phyloP scores from a whole-genome alignment of 2,888 invertebrate species.

The Mamestra brassicae region DNA sequence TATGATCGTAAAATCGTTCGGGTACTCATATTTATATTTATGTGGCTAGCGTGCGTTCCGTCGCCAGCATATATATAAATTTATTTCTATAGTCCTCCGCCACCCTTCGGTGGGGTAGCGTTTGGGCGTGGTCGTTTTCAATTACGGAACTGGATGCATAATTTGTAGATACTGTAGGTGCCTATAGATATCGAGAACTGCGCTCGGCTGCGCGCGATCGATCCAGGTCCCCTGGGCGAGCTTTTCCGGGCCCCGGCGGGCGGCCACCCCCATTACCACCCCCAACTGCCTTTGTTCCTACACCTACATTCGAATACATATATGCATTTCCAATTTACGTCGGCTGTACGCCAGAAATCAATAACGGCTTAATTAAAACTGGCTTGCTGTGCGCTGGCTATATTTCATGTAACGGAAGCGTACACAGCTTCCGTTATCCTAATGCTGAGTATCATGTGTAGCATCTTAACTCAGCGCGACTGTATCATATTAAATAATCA shows the following conservation, averaged over 20 bases:
- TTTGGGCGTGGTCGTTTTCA: constrained; percentile 8
- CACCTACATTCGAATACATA: constrained; percentile 2
- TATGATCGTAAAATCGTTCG: background rate
- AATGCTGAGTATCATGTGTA: constrained; percentile 2
- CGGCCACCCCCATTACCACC: constrained; percentile 1
- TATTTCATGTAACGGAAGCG: background rate
- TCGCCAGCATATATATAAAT: too few relatives aligned
- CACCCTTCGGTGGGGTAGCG: background rate
- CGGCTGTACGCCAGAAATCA: background rate
- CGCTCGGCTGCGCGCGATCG: constrained; percentile 40
- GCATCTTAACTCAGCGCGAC: background rate
- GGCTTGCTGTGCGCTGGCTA: background rate
- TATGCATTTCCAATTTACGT: constrained; percentile 7
- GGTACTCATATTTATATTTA: background rate
- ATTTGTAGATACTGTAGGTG: background rate
- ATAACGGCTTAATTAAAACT: constrained; percentile 8
- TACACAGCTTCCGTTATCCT: background rate
- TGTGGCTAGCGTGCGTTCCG: background rate
- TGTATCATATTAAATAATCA: background rate
- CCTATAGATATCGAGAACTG: background rate
- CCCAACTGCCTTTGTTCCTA: constrained; percentile 3
- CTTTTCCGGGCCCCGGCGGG: background rate
- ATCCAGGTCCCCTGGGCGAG: constrained; percentile 23
- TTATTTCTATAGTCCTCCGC: background rate
- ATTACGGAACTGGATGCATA: constrained; percentile 39